Evolutionary conservation across 2,113 vertebrate species (phyloP).

Genomic region (Melospiza georgiana): DNA sequence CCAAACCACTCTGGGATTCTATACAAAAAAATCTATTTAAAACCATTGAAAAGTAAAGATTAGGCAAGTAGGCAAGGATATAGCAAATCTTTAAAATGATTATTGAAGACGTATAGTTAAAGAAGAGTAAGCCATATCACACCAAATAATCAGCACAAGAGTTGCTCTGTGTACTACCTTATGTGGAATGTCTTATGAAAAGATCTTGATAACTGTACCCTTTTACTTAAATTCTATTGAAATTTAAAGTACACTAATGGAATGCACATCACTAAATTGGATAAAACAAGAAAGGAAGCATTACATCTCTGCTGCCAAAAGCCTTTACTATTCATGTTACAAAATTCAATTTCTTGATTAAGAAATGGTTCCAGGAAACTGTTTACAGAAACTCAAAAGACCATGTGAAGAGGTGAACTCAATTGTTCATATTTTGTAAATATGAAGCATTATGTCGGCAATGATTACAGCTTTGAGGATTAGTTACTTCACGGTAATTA

Average conservation of each 20-base stretch:
- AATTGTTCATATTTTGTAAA: neutral
- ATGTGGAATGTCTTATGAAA: neutral
- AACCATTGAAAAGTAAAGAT: neutral
- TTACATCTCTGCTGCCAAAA: neutral
- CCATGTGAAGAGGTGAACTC: neutral
- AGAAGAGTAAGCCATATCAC: neutral
- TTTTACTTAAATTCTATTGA: neutral
- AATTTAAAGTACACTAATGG: neutral
- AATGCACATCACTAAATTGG: neutral
- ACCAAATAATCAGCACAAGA: neutral
- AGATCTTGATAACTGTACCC: neutral
- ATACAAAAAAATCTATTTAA: neutral
- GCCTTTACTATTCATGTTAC: neutral
- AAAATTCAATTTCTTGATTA: neutral
- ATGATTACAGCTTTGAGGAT: neutral
- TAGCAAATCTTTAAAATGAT: neutral
- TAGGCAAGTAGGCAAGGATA: neutral
- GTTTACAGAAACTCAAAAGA: neutral
- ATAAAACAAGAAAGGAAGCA: neutral
- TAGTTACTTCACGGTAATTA: constrained; percentile 15
- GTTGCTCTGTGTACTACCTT: neutral
- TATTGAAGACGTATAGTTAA: neutral
- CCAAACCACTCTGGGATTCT: neutral
- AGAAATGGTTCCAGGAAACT: neutral
- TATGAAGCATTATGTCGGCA: neutral